Percentiles rank a stretch among this genome's conserved stretches.
Evolutionary conservation across 2,888 invertebrate species (phyloP).

Genomic region (Oscheius onirici): DNA sequence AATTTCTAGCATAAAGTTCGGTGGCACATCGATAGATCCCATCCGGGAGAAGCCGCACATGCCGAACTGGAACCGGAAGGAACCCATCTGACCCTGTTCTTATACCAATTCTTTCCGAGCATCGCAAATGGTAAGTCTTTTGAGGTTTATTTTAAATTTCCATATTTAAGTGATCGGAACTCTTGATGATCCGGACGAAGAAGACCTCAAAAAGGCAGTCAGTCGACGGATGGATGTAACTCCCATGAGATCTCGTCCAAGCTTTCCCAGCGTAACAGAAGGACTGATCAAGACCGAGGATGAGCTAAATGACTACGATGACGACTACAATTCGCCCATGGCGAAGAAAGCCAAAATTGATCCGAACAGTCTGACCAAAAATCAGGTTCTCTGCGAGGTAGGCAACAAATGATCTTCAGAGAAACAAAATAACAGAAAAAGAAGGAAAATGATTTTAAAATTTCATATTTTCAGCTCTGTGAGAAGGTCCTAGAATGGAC

Average conservation of each 20-base stretch:
- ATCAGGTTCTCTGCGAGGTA: background rate
- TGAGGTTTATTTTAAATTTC: background rate
- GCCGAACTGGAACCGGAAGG: slow-evolving; percentile 1
- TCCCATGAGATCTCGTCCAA: too few species aligned
- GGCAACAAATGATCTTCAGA: background rate
- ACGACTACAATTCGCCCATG: background rate
- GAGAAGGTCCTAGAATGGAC: slow-evolving; percentile 15
- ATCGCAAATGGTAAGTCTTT: background rate
- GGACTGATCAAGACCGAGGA: background rate
- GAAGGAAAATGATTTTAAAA: background rate
- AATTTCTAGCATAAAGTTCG: slow-evolving; percentile 33
- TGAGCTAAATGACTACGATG: background rate
- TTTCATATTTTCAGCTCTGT: slow-evolving; percentile 18
- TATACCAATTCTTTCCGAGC: slow-evolving; percentile 30
- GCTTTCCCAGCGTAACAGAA: too few species aligned
- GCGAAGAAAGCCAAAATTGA: background rate
- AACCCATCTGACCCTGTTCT: background rate
- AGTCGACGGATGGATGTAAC: too few species aligned
- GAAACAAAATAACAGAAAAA: background rate
- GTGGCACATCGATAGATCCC: slow-evolving; percentile 22
- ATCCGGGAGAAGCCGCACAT: background rate
- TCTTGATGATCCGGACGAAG: background rate
- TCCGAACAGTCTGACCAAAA: background rate
- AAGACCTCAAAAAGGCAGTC: background rate
- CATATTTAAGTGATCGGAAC: slow-evolving; percentile 4